Base-by-base conservation (phyloP, 1,140 invertebrate genomes). In the Zophobas morio region DNA sequence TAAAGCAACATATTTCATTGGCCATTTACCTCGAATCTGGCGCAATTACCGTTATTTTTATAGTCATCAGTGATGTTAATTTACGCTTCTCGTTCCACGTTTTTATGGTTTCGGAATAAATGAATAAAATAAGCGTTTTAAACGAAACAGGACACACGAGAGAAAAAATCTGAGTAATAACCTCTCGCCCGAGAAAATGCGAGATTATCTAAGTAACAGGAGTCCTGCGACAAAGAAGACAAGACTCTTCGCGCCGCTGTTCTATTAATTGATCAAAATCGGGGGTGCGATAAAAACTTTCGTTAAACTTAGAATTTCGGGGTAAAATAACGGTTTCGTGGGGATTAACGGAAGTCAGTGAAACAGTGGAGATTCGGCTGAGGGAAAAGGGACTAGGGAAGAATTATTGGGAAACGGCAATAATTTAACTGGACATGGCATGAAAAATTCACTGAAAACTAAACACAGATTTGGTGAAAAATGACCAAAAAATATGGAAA, bases 111-210 rank as follows among this genome's bases (percentile, higher is more conserved):
- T 40, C 39, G 60, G 60, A 66, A 66, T 66, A 66, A 66, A 66
- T 66, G 60, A 66, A 66, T 66, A 66, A 66, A 66, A 66, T 66
- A 66, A 66, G 60, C 60, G 60, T 66, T 66, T 66, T 66, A 66
- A 66, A 40, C 6, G 60, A 66, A 66, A 66, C 60, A 66, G 42
- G 60, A 66, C 60, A 66, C 60, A 51, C 49, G n/a, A 51, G 39
- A 66, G 20, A 46, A 66, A 66, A 46, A 66, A 66, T 42, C 60
- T 66, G 39, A 63, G 57, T 20, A 1, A 63, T 51, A 51, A 51
- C 49, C n/a, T 2, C 4, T 2, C 2, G 4, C 49, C n/a, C 6
- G 3, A 51, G 49, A 20, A 51, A 51, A 51, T 51, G 20, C 49
- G 49, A 51, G 49, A 51, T 51, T n/a, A 51, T 51, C 49, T 51